phyloP scores from a whole-genome alignment of 1,140 invertebrate species.

The Eumeta japonica region DNA sequence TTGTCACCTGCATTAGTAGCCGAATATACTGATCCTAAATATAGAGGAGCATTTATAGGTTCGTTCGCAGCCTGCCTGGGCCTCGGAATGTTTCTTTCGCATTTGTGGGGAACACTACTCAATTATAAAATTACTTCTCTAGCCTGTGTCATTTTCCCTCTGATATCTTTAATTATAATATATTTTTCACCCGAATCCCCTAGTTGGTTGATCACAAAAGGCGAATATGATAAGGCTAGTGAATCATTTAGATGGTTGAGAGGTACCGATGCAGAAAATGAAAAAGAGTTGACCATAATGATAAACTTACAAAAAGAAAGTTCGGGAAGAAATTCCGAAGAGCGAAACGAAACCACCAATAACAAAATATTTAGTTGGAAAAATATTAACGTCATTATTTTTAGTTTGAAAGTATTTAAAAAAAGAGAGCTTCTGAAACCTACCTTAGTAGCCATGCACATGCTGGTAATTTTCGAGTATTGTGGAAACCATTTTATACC shows the following conservation, averaged over 20 bases:
- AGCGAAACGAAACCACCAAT: not conserved
- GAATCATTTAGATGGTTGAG: slow-evolving; percentile 3
- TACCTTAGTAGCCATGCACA: slow-evolving; percentile 43
- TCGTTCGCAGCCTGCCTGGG: not conserved
- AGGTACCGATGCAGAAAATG: not conserved
- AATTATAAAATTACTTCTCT: not conserved
- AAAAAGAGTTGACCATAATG: slow-evolving; percentile 1
- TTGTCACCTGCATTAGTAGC: slow-evolving; percentile 1
- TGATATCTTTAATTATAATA: slow-evolving; percentile 1
- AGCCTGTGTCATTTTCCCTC: not conserved
- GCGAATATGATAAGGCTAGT: not conserved
- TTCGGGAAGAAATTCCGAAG: not conserved
- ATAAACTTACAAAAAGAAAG: not conserved
- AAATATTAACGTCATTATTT: not conserved
- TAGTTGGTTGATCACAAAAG: slow-evolving; percentile 5
- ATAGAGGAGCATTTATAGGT: not conserved
- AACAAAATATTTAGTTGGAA: not conserved
- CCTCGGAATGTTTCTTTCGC: slow-evolving; percentile 1
- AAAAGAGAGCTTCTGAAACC: slow-evolving; percentile 49
- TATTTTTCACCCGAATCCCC: slow-evolving; percentile 5
- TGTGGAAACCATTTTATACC: slow-evolving; percentile 49
- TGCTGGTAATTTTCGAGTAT: slow-evolving; percentile 47
- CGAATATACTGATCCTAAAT: slow-evolving; percentile 2
- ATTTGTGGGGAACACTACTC: not conserved
- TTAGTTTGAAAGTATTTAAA: slow-evolving; percentile 35